These are phyloP conservation scores for Parasteatoda tepidariorum DNA, from an alignment of 1,140 invertebrate genomes.

Conservation along the genomic window DNA sequence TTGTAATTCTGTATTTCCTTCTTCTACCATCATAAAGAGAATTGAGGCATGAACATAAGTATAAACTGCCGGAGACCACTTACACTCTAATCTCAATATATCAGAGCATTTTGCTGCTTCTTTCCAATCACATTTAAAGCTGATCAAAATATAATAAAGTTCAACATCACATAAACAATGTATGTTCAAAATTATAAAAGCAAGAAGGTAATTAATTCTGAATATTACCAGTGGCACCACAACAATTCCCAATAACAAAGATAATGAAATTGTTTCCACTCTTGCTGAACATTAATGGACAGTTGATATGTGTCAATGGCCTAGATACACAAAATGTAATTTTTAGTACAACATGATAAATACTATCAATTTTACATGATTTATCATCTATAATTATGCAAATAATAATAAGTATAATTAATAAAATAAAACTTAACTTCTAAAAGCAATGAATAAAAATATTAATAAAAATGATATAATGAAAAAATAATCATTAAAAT, in stretches of 20 bases:
- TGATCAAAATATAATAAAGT: slow-evolving; percentile 61
- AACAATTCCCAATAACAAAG: slow-evolving; percentile 95
- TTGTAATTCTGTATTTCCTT: slow-evolving; percentile 66
- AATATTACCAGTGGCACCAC: slow-evolving; percentile 87
- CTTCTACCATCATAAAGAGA: slow-evolving; percentile 76
- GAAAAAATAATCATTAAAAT: no score
- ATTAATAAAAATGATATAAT: no score
- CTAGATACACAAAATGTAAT: slow-evolving; percentile 63
- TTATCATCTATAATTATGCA: not conserved
- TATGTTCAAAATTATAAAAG: not conserved
- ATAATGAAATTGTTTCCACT: slow-evolving; percentile 95
- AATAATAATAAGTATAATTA: slow-evolving; percentile 15
- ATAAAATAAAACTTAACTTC: no score
- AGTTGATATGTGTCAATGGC: slow-evolving; percentile 83
- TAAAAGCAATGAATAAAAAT: no score
- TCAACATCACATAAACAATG: not conserved
- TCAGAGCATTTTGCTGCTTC: slow-evolving; percentile 80
- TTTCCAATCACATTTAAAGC: slow-evolving; percentile 75
- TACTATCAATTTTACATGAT: not conserved
- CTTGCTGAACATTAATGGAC: slow-evolving; percentile 84
- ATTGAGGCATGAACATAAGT: slow-evolving; percentile 88
- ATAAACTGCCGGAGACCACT: slow-evolving; percentile 93
- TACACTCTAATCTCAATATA: slow-evolving; percentile 80
- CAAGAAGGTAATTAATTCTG: slow-evolving; percentile 38
- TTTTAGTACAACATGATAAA: no score